Evolutionary conservation across 2,797 vertebrate genomes (phyloP).

Genomic region (Micropoecilia bifurca): DNA sequence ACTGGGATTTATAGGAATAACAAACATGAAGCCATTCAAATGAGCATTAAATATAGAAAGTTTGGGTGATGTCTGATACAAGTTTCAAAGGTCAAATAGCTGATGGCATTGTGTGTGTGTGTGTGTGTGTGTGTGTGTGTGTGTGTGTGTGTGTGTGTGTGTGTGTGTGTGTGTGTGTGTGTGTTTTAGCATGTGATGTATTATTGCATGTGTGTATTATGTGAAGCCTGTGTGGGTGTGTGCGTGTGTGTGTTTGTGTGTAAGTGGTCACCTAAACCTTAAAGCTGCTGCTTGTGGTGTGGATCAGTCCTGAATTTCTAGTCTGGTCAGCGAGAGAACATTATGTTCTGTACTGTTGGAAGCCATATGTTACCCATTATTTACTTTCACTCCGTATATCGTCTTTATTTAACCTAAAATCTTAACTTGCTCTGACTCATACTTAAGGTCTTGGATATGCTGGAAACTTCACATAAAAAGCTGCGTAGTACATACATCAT

Average conservation of each 20-base stretch:
- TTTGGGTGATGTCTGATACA: background rate
- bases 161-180: background rate
- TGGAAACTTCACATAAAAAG: background rate
- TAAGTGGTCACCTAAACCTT: slow-evolving; percentile 37
- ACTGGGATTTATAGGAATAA: background rate
- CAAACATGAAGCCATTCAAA: background rate
- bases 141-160: background rate
- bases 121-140: background rate
- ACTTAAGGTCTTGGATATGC: background rate
- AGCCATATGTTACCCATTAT: slow-evolving; percentile 79
- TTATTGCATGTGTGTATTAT: background rate
- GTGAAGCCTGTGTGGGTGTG: background rate
- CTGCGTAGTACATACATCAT: background rate
- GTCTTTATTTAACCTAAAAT: slow-evolving; percentile 36
- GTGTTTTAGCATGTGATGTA: slow-evolving; percentile 1
- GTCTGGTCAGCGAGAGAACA: slow-evolving; percentile 72
- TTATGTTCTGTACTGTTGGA: slow-evolving; percentile 71
- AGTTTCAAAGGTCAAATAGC: slow-evolving; percentile 1
- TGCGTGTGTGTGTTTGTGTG: slow-evolving; percentile 6
- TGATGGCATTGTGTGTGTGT: background rate
- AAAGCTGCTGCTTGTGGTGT: slow-evolving; percentile 46
- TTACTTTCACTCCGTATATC: slow-evolving; percentile 47
- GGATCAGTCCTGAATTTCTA: slow-evolving; percentile 45
- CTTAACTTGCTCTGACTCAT: slow-evolving; percentile 1
- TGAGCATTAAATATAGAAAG: background rate